These are phyloP conservation scores for Blastobasis adustella DNA, from an alignment of 2,888 invertebrate species.

Conservation along the genomic window DNA sequence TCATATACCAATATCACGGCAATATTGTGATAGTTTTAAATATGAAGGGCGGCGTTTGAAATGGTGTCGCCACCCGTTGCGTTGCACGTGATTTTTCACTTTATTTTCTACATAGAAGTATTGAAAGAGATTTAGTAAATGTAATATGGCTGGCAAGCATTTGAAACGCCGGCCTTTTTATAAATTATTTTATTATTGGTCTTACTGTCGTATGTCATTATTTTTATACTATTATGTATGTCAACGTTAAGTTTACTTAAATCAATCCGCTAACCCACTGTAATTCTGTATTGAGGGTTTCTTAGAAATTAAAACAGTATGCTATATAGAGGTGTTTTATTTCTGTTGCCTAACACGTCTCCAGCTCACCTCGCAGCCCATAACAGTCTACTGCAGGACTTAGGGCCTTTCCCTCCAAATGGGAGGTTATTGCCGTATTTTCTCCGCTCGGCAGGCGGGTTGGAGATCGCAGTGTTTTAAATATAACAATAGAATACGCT, in stretches of 20 bases:
- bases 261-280: conserved; percentile 69
- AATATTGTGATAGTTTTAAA: conserved; percentile 47
- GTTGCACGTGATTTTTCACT: conserved; percentile 14
- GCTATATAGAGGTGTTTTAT: conserved; percentile 67
- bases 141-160: conserved; percentile 18
- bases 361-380: not conserved
- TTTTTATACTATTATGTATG: conserved; percentile 63
- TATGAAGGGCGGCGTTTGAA: conserved; percentile 35
- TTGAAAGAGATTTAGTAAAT: conserved; percentile 12
- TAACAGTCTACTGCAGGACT: too few species aligned
- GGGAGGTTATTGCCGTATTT: too few species aligned
- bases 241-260: conserved; percentile 66
- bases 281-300: conserved; percentile 72
- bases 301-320: conserved; percentile 75
- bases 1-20: conserved; percentile 35
- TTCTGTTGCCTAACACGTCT: conserved; percentile 18
- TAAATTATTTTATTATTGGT: conserved; percentile 32
- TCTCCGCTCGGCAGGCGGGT: too few species aligned
- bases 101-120: conserved; percentile 22
- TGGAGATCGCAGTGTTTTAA: too few species aligned
- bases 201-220: conserved; percentile 46
- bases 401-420: too few species aligned
- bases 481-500: too few species aligned
- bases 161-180: conserved; percentile 23
- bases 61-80: conserved; percentile 15